phyloP scores from a whole-genome alignment of 2,888 invertebrate genomes.

The Drosophila helvetica region DNA sequence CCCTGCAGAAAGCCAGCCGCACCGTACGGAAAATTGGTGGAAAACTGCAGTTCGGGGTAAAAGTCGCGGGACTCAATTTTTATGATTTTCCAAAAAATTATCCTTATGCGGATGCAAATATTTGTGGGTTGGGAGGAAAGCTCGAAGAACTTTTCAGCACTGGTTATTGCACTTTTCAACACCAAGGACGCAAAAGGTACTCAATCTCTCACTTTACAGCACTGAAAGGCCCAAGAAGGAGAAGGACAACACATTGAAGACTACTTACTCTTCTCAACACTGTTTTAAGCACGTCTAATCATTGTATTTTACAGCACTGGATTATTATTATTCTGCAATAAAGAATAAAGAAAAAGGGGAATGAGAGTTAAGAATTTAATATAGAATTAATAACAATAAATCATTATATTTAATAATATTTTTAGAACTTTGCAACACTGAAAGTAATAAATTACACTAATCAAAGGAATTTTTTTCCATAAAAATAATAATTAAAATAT shows the following conservation, averaged over 20 bases:
- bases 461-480: no score
- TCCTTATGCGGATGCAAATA: conserved; percentile 49
- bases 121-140: conserved; percentile 5
- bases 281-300: no score
- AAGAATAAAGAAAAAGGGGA: not conserved
- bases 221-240: no score
- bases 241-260: no score
- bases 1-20: conserved; percentile 24
- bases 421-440: not conserved
- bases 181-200: no score
- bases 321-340: not conserved
- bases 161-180: no score
- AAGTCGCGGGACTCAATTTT: conserved; percentile 20
- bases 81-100: conserved; percentile 49
- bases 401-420: not conserved
- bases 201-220: no score
- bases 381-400: not conserved
- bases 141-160: no score
- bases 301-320: not conserved
- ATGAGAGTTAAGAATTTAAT: not conserved
- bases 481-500: no score
- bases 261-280: no score
- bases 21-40: not conserved
- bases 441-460: no score
- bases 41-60: not conserved